Base-by-base conservation (phyloP, 2,113 vertebrate genomes). In the Condylura cristata region DNA sequence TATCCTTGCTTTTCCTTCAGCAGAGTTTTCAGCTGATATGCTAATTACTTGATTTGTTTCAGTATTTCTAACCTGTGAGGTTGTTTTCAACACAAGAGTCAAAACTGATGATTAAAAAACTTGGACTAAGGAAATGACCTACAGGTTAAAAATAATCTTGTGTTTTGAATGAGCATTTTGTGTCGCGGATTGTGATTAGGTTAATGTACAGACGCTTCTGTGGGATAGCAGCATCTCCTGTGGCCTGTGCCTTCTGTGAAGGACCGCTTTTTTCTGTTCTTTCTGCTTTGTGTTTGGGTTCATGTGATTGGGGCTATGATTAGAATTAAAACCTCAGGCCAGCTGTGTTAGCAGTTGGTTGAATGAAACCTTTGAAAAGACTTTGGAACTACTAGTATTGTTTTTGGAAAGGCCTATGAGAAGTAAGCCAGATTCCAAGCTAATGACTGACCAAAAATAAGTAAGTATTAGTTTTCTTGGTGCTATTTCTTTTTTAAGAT, bases 311-410 rank as follows among this genome's bases (percentile, higher is more conserved):
- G 98, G 98, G 95, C 98, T 98, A 75, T 98, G 97, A 99, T 99
- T 98, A 97, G 98, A 97, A 97, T 90, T 96, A 95, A 98, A 98
- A 99, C 99, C 99, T 99, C 99, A 99, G 99, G 99, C 98, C 98
- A 98, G 99, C 99, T 99, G 99, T 99, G 99, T 99, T 99, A 98
- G 98, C 98, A 96, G 93, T 97, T 96, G 97, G 95, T 98, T 96
- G 91, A 89, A 56, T 85, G 96, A 98, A 97, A 96, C 71, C 87
- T 97, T 97, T 95, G 76, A 86, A 92, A 97, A 95, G 92, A 97
- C 94, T 89, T 96, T 98, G 96, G 63, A 97, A 95, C 87, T 95
- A 87, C 97, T 98, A 98, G 98, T 97, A 86, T 96, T 98, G 86
- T 93, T 96, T 98, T 96, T 98, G 98, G 96, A 97, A 98, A 98